These are phyloP conservation scores for Akabosia matsudoensis DNA, from an alignment of 1,140 invertebrate genomes.

Conservation along the genomic window DNA sequence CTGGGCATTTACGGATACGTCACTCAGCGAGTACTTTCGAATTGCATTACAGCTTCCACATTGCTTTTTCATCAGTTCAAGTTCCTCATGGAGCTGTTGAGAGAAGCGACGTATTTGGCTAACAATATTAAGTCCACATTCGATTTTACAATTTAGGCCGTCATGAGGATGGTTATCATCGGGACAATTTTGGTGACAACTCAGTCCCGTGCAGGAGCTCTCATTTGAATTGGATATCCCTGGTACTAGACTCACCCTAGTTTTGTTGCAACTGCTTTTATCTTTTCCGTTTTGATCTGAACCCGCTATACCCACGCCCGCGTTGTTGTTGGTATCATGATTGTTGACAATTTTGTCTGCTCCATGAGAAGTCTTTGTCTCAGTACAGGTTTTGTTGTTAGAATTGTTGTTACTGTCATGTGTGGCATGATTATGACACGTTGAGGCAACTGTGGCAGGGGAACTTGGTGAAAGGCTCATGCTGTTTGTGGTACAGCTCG, in stretches of 20 bases:
- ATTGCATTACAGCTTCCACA: conserved; percentile 32
- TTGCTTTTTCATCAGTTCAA: conserved; percentile 46
- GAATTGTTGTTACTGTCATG: neutral
- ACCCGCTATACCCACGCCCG: too few relatives aligned
- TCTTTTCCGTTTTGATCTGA: too few relatives aligned
- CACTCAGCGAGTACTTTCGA: conserved; percentile 40
- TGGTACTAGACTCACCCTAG: too few relatives aligned
- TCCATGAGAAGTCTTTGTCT: neutral
- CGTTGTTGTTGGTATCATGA: too few relatives aligned
- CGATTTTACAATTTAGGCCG: neutral
- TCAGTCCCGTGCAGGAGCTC: too few relatives aligned
- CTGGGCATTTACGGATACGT: conserved; percentile 42
- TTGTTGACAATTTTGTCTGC: too few relatives aligned
- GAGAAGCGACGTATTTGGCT: conserved; percentile 43
- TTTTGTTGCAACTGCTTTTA: too few relatives aligned
- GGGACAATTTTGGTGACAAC: neutral
- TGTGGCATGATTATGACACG: neutral
- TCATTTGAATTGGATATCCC: too few relatives aligned
- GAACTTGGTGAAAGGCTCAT: neutral
- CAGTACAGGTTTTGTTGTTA: neutral
- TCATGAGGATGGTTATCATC: neutral
- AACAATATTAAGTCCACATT: conserved; percentile 44
- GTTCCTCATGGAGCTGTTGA: conserved; percentile 47
- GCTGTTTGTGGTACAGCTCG: conserved; percentile 8
- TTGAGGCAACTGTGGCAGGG: neutral